Conservation (phyloP, 2,113 vertebrate genomes). For the Cryptomyrus ogoouensis region DNA sequence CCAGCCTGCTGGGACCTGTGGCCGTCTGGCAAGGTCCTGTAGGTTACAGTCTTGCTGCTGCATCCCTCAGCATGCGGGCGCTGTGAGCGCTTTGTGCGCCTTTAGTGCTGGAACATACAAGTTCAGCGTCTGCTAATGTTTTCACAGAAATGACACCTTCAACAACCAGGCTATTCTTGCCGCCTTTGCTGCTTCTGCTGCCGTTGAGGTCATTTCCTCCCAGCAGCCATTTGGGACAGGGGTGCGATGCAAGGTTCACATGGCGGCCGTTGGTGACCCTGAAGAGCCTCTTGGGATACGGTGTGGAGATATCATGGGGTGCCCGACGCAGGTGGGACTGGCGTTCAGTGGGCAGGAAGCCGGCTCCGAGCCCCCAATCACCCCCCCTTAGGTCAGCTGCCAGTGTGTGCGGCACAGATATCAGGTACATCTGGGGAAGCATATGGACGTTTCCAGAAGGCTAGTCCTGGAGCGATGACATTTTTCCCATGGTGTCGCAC, state of each 20-base stretch:
- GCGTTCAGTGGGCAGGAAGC: neutral
- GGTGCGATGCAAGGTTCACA: slow-evolving; percentile 24
- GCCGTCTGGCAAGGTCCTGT: neutral
- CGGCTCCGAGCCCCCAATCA: neutral
- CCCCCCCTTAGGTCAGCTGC: neutral
- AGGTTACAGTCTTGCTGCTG: neutral
- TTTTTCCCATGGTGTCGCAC: neutral
- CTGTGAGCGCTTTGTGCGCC: neutral
- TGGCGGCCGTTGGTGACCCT: slow-evolving; percentile 35
- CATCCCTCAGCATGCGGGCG: neutral
- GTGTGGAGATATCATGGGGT: neutral
- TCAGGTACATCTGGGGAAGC: neutral
- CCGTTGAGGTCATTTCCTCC: neutral
- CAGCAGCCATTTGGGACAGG: slow-evolving; percentile 27
- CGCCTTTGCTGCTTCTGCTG: neutral
- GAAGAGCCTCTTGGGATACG: neutral
- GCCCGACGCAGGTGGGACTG: neutral
- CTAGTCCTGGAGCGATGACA: neutral
- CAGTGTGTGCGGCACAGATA: neutral
- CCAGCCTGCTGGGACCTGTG: neutral
- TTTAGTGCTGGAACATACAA: neutral
- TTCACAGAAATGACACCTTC: neutral
- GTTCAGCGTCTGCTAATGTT: neutral
- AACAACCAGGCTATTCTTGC: neutral
- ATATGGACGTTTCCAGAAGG: neutral